Evolutionary conservation across 37 sponge, comb jelly and placozoan species (phyloP).

Genomic region (Cliona cf. orientalis): DNA sequence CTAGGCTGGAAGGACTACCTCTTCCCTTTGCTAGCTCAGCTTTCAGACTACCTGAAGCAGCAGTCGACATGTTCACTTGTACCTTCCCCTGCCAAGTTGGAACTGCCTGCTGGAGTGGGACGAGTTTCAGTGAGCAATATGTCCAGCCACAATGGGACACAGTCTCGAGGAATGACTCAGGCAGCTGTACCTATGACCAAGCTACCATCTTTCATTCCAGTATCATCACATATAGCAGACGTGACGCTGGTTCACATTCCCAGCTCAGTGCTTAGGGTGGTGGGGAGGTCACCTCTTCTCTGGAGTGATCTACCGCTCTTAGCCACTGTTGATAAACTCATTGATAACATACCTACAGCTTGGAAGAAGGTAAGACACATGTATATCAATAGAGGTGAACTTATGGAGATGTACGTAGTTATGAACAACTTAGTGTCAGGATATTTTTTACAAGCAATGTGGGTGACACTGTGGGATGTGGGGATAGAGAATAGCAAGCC

Average conservation of each 20-base stretch:
- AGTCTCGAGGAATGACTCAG: too few species aligned
- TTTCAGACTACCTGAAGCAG: constrained; percentile 13
- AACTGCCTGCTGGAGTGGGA: not conserved
- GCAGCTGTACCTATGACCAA: constrained; percentile 4
- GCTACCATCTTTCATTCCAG: constrained; percentile 32
- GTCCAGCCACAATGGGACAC: not conserved
- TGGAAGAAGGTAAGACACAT: constrained; percentile 62
- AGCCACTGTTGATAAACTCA: constrained; percentile 27
- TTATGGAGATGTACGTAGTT: too few species aligned
- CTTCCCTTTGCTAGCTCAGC: constrained; percentile 6
- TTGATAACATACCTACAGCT: constrained; percentile 25
- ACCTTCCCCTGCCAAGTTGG: not conserved
- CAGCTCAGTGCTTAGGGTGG: not conserved
- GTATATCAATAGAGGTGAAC: too few species aligned
- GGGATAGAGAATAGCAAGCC: too few species aligned
- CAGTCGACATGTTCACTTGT: not conserved
- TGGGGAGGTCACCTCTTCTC: not conserved
- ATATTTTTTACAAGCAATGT: not conserved
- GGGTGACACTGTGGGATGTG: not conserved
- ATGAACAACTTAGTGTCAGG: not conserved
- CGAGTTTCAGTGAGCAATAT: not conserved
- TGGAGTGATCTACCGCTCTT: constrained; percentile 22
- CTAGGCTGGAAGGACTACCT: constrained; percentile 44
- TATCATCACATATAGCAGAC: constrained; percentile 16
- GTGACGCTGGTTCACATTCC: constrained; percentile 9